Percentiles rank a stretch among this genome's conserved stretches.
Evolutionary conservation across 2,113 vertebrate genomes (phyloP).

Genomic region (Catharus bicknelli): DNA sequence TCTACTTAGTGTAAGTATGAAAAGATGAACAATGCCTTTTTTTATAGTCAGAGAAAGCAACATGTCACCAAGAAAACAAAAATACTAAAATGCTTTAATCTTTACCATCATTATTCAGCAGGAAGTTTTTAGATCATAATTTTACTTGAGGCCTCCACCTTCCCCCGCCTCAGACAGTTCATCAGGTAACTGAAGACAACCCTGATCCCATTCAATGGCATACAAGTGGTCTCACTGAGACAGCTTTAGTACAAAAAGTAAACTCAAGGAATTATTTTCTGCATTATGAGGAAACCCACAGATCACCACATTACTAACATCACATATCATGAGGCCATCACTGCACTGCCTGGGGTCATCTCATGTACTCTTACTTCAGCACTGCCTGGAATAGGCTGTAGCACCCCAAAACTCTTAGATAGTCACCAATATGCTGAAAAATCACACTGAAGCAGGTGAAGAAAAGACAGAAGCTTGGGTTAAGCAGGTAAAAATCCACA

Average conservation of each 20-base stretch:
- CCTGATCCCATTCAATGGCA: neutral
- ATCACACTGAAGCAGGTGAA: neutral
- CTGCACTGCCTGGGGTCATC: neutral
- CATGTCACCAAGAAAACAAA: neutral
- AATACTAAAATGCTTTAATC: neutral
- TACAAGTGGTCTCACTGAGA: neutral
- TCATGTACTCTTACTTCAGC: neutral
- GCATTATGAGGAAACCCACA: neutral
- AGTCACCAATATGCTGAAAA: neutral
- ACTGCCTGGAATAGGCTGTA: neutral
- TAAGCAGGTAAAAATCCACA: neutral
- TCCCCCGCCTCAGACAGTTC: neutral
- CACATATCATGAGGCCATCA: neutral
- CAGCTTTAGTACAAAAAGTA: neutral
- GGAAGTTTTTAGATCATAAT: neutral
- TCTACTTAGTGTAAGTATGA: neutral
- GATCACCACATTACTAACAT: neutral
- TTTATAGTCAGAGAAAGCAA: neutral
- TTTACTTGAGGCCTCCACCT: neutral
- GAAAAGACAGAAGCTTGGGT: neutral
- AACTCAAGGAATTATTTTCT: neutral
- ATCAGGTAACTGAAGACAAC: neutral
- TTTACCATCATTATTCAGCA: neutral
- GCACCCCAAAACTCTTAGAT: rapidly evolving
- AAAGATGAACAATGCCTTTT: neutral